Evolutionary conservation across 2,113 vertebrate species (phyloP), one percentile per base, ranked within the genome.

Genomic region (Tragelaphus buxtoni): DNA sequence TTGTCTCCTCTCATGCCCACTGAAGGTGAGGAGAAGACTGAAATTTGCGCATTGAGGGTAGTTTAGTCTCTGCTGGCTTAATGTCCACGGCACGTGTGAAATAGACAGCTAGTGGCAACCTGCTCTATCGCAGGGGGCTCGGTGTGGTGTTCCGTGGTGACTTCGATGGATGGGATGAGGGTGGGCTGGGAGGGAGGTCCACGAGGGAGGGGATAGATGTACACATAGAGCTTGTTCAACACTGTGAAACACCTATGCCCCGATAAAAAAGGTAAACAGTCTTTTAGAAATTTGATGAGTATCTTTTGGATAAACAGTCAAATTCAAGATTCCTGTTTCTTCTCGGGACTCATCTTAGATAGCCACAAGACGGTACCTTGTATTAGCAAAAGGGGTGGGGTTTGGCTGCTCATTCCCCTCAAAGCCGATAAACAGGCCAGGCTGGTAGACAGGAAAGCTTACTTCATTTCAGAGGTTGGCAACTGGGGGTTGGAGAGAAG

Each of bases 101-200:
- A 72, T 42, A 42, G 58, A 12, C 4, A 61, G 69, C 5, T 7
- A 42, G 69, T 26, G 69, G 5, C 20, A 7, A 26, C 35, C 69
- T 74, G 35, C 22, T 74, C 35, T 26, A 7, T 39, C 0, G 0
- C 69, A 74, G 39, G 35, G 69, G 22, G 39, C 69, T 42, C 1
- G 9, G 69, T 3, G 1, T 42, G 35, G 20, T 42, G 35, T 24
- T 72, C 35, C 0, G 3, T 26, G 35, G 10, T 12, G 22, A 74
- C 22, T 11, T 42, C 1, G 5, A 13, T 74, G 69, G 20, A 42
- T 13, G 20, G 69, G 69, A 24, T 42, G 65, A 12, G 22, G 69
- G 35, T 13, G 69, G 22, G 20, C n/a, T 74, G 35, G 35, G 35
- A 74, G 69, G 69, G 35, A 42, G 10, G 69, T 13, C 39, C 22